A percentile compares a stretch with the other conserved stretches of the same genome.
These are phyloP conservation scores for Aphis gossypii DNA, from an alignment of 1,140 invertebrate genomes.

Conservation along the genomic window DNA sequence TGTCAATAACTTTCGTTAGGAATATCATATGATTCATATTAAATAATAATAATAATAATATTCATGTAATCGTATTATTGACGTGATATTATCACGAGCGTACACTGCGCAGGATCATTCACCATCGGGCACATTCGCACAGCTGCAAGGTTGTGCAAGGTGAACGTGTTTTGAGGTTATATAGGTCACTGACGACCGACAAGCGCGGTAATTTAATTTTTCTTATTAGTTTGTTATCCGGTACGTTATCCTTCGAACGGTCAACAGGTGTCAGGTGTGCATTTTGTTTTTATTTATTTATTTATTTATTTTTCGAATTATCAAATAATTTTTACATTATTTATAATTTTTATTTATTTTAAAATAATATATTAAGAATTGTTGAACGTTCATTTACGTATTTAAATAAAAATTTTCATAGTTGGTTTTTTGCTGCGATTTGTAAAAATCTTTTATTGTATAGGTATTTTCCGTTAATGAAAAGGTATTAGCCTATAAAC, in stretches of 20 bases:
- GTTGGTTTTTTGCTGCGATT: not conserved
- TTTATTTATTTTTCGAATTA: slow-evolving; percentile 33
- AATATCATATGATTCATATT: not conserved
- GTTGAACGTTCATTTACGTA: not conserved
- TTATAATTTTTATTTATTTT: not conserved
- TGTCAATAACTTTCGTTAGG: not conserved
- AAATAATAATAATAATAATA: slow-evolving; percentile 24
- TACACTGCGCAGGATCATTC: not conserved
- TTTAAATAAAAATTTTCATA: not conserved
- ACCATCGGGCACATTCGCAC: not conserved
- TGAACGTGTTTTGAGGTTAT: slow-evolving; percentile 57
- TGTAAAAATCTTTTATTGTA: not conserved
- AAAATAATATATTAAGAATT: not conserved
- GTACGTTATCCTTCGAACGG: not conserved
- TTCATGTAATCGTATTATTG: slow-evolving; percentile 26
- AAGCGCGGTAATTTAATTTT: slow-evolving; percentile 48
- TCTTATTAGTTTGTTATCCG: slow-evolving; percentile 29
- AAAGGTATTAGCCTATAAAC: not conserved
- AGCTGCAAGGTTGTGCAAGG: slow-evolving; percentile 57
- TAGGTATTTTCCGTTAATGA: not conserved
- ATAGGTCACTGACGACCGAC: slow-evolving; percentile 19
- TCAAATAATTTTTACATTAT: not conserved
- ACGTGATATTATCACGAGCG: slow-evolving; percentile 35
- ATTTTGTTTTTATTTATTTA: slow-evolving; percentile 1
- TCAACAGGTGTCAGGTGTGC: slow-evolving; percentile 44